Evolutionary conservation across 2,888 invertebrate genomes (phyloP).

Genomic region (Selenia dentaria): DNA sequence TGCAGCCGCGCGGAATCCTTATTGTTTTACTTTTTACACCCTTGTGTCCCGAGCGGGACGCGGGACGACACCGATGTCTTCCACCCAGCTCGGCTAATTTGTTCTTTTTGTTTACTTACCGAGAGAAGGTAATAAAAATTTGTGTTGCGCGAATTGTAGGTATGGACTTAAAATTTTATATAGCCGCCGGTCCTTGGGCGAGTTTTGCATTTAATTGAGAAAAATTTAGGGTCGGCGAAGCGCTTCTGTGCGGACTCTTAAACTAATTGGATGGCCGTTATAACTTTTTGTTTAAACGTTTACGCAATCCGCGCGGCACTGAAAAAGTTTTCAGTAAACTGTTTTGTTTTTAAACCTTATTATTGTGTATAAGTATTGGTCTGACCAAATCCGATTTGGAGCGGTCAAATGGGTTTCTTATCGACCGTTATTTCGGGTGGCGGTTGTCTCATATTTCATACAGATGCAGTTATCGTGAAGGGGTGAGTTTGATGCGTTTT

Average conservation of each 20-base stretch:
- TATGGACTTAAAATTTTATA: constrained; percentile 83
- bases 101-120: constrained; percentile 82
- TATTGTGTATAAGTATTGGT: constrained; percentile 7
- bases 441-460: constrained; percentile 52
- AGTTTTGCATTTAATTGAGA: constrained; percentile 83
- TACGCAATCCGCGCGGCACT: constrained; percentile 51
- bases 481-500: constrained; percentile 71
- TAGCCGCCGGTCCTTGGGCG: constrained; percentile 69
- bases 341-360: constrained; percentile 29
- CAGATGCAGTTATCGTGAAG: constrained; percentile 66
- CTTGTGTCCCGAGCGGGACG: constrained; percentile 74
- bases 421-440: constrained; percentile 50
- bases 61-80: constrained; percentile 69
- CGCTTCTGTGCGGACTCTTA: constrained; percentile 81
- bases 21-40: constrained; percentile 85
- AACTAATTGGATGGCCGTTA: constrained; percentile 81
- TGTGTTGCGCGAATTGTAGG: constrained; percentile 81
- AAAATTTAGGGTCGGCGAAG: constrained; percentile 79
- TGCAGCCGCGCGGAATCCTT: constrained; percentile 81
- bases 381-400: constrained; percentile 22
- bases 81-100: constrained; percentile 73
- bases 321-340: constrained; percentile 17
- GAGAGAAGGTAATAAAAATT: constrained; percentile 81
- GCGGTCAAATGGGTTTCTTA: constrained; percentile 32
- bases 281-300: constrained; percentile 77